Conservation (phyloP, 2,797 vertebrate species). For the Smutsia temminckii region DNA sequence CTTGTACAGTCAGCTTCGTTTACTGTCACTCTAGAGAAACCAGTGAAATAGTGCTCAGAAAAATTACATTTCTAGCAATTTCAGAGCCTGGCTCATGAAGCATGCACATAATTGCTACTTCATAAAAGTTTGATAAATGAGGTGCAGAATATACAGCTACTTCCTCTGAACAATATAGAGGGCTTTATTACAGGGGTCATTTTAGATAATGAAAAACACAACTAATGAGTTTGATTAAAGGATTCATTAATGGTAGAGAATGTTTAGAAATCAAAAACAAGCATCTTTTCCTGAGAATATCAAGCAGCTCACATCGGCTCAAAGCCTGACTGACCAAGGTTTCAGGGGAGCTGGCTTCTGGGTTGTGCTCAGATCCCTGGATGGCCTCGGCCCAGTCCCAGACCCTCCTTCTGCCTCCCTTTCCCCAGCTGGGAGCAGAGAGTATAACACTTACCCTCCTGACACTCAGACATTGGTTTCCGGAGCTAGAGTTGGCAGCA, state of each 20-base stretch:
- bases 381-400: neutral
- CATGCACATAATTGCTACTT: conserved; percentile 47
- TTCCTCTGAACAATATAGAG: conserved; percentile 47
- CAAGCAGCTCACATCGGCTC: neutral
- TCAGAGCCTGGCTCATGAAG: conserved; percentile 35
- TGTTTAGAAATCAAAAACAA: conserved; percentile 58
- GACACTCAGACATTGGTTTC: neutral
- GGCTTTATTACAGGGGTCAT: conserved; percentile 59
- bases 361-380: neutral
- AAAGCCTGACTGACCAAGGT: neutral
- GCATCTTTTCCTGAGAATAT: neutral
- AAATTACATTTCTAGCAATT: conserved; percentile 68
- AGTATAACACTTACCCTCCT: neutral
- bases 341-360: neutral
- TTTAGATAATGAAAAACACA: conserved; percentile 71
- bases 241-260: conserved; percentile 21
- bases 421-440: neutral
- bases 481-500: neutral
- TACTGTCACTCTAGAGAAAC: conserved; percentile 68
- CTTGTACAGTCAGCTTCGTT: conserved; percentile 40
- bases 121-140: conserved; percentile 71
- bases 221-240: conserved; percentile 65
- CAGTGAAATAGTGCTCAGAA: conserved; percentile 74
- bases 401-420: neutral
- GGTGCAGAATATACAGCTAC: conserved; percentile 59